Base-by-base conservation (phyloP, 1,140 invertebrate genomes). In the Triops cancriformis region DNA sequence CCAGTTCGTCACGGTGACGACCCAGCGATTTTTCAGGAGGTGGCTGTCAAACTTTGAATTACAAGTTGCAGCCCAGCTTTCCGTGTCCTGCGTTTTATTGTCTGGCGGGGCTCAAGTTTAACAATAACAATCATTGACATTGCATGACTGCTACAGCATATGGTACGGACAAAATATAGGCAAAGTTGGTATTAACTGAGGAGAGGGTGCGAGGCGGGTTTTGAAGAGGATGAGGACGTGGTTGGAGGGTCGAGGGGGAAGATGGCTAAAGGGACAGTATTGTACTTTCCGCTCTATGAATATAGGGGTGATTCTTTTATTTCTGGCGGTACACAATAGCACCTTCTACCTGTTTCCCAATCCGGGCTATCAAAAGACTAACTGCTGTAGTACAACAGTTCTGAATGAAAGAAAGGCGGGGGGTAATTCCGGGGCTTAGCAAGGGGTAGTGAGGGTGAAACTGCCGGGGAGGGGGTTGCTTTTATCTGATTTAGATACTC, bases 41-140 rank as follows among this genome's bases (percentile, higher is more conserved):
- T 3, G 14, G 51, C 51, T 64, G 51, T 64, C 51, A 64, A 64
- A 64, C 14, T 64, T 23, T 64, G 51, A 64, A 64, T 64, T 64
- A 18, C 51, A 64, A 37, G 51, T 9, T n/a, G 10, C 3, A 64
- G 3, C 51, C 51, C 23, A 4, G 51, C 51, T 64, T n/a, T 64
- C 23, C 51, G 23, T 64, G 51, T 64, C 51, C 23, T 4, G 14
- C 51, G 3, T 64, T 64, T 64, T 64, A n/a, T 6, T 64, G 14
- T 18, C 23, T 64, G 5, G 18, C 51, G 51, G 51, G 51, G 5
- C 51, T 23, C 14, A 23, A 2, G 14, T 64, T 64, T 64, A 64
- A 64, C 51, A 64, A 64, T 64, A 64, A 64, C 51, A 64, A 64
- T 64, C 51, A 64, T 64, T 64, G 51, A 64, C 51, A 64, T 64